phyloP scores from a whole-genome alignment of 2,888 invertebrate genomes.

The Machimus rusticus region DNA sequence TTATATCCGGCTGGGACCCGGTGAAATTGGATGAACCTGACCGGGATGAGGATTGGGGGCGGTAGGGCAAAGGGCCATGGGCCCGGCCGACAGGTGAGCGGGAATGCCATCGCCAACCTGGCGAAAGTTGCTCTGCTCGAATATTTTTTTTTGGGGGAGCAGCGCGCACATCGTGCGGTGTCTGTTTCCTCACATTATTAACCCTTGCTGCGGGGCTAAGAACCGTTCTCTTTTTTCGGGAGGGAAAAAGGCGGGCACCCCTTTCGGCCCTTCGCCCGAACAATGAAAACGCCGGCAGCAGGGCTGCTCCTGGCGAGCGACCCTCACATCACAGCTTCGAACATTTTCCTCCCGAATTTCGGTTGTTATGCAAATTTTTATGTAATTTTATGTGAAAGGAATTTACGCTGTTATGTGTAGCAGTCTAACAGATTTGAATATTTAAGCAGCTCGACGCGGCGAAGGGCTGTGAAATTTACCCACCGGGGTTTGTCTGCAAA shows the following conservation, averaged over 20 bases:
- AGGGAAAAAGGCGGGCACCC: neutral
- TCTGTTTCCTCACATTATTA: slow-evolving; percentile 5
- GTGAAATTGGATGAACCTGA: neutral
- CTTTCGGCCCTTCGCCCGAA: neutral
- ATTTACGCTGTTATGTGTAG: slow-evolving; percentile 44
- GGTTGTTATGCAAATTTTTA: slow-evolving; percentile 48
- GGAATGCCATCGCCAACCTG: neutral
- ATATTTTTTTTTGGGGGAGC: neutral
- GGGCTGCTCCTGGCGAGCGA: neutral
- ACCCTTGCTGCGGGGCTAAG: neutral
- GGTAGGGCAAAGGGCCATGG: neutral
- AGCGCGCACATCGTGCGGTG: neutral
- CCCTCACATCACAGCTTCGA: neutral
- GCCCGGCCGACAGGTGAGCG: neutral
- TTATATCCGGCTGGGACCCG: neutral
- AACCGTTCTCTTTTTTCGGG: neutral
- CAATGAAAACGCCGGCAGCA: neutral
- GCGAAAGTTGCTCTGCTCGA: neutral
- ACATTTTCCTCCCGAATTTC: slow-evolving; percentile 43
- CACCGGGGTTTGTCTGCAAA: neutral
- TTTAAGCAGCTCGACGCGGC: slow-evolving; percentile 40
- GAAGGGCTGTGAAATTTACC: neutral
- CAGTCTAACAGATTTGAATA: slow-evolving; percentile 47
- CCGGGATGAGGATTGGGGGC: neutral
- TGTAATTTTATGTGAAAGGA: slow-evolving; percentile 48